Evolutionary conservation across 2,113 vertebrate species (phyloP).

Genomic region (Oxyura jamaicensis): DNA sequence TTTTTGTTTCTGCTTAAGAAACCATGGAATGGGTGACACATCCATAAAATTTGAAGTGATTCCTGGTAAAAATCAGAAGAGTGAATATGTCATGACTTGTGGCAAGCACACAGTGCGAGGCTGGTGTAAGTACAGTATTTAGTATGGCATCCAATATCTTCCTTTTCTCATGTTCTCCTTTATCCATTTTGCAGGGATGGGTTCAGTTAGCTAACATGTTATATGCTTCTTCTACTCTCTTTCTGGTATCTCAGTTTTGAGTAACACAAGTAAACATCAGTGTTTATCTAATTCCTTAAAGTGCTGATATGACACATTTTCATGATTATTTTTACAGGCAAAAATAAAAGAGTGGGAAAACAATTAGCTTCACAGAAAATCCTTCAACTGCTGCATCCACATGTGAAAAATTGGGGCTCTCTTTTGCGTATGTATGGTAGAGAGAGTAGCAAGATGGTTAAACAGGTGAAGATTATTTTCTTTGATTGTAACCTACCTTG

Average conservation of each 20-base stretch:
- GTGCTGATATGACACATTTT: not conserved
- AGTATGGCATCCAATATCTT: not conserved
- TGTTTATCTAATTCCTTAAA: accelerated
- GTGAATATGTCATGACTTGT: constrained; percentile 98
- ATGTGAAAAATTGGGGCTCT: constrained; percentile 98
- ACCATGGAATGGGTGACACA: constrained; percentile 99
- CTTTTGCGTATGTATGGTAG: constrained; percentile 97
- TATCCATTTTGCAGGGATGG: not conserved
- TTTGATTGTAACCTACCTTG: not conserved
- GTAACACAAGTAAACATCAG: not conserved
- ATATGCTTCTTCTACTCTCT: not conserved
- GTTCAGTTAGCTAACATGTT: not conserved
- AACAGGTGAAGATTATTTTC: constrained; percentile 83
- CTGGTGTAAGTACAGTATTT: constrained; percentile 91
- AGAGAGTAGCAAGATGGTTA: constrained; percentile 97
- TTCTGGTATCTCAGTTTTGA: not conserved
- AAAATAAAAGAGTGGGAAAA: constrained; percentile 98
- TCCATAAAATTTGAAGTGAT: constrained; percentile 99
- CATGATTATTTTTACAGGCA: constrained; percentile 78
- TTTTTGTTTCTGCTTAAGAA: constrained; percentile 82
- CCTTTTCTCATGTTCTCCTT: not conserved
- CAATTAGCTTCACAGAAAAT: constrained; percentile 98
- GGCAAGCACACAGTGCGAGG: constrained; percentile 97
- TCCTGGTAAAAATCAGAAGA: constrained; percentile 99
- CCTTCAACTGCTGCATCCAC: constrained; percentile 96